Evolutionary conservation across 2,797 vertebrate species (phyloP), one percentile per base, ranked within the genome.

Genomic region (Peromyscus melanophrys): DNA sequence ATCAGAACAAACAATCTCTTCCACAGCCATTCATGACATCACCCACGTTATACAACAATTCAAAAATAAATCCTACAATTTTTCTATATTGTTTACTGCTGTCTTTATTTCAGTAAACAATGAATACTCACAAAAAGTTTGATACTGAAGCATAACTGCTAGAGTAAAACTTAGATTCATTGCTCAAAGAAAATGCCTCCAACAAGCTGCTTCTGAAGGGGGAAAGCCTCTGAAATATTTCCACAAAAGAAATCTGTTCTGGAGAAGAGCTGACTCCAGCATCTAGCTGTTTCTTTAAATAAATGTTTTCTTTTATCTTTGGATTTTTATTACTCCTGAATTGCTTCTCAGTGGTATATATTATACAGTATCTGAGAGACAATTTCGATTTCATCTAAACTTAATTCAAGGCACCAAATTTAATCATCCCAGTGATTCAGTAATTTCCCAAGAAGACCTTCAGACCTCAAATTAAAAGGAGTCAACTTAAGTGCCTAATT

Each of bases 371-470:
- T 77, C 55, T 61, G 21, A 82, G 81, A 87, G 49, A 88, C n/a
- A 40, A 86, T 93, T 95, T 96, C 73, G 34, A 90, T 90, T 82
- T 61, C 34, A 89, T 31, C 17, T 82, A 92, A 95, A 71, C 23
- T 80, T 94, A 92, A 92, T 96, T 98, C 73, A 90, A 94, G 78
- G 81, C 43, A 82, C 37, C 77, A 93, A 95, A 93, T 92, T 94
- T 90, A 93, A 90, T 96, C 94, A 95, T 86, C 52, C 71, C 52
- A 59, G n/a, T 23, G 89, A 97, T 90, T 97, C 57, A 96, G 94
- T 94, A 85, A 97, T 97, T 97, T 97, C 59, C 81, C 46, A 91
- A 86, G 96, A 95, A 97, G 92, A 96, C 93, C 93, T 96, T 97
- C 93, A 55, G 19, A 96, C 75, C 86, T 43, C 52, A 93, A 93